Base-by-base conservation (phyloP, 2,797 vertebrate species). In the Cynopterus sphinx region DNA sequence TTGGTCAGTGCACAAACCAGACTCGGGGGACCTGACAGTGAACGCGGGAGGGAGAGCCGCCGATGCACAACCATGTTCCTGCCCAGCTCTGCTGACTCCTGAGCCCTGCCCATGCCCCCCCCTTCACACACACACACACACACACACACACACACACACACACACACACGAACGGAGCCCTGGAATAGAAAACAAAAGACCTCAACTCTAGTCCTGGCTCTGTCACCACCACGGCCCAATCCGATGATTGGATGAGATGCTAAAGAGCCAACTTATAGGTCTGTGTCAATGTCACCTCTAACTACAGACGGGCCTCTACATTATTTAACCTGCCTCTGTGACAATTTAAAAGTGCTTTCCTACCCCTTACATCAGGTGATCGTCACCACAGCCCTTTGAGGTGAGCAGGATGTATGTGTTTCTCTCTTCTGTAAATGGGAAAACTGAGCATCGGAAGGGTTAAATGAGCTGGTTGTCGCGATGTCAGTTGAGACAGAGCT, bases 21-120 rank as follows among this genome's bases (percentile, higher is more conserved):
- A 17, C 67, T 17, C 61, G 1, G 36, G 26, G 16, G 46, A 15
- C 11, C 17, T 39, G 22, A 41, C 4, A 5, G 33, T 11, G 10
- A 6, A 9, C 6, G 0, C 3, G 9, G 43, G 10, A 33, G 41
- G 41, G 8, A 59, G 57, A 63, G 22, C 17, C 55, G 3, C 3
- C 0, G 49, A 55, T 86, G 51, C 4, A 1, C 2, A n/a, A 26
- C 0, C 1, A 43, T 24, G 3, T 77, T 21, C 79, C 59, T 28
- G 24, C 43, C 83, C 43, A 26, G 24, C 33, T n/a, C 67, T 49
- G 61, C 57, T 33, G 33, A 9, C 49, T 71, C 71, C 71, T 53
- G 6, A 5, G 12, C 19, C 39, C 17, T 2, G 46, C 2, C 12
- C 12, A 5, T 46, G 46, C 46, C 46, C 46, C n/a, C n/a, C 11